Conservation (phyloP, 2,888 invertebrate genomes). For the Scaptomyza polygonia region DNA sequence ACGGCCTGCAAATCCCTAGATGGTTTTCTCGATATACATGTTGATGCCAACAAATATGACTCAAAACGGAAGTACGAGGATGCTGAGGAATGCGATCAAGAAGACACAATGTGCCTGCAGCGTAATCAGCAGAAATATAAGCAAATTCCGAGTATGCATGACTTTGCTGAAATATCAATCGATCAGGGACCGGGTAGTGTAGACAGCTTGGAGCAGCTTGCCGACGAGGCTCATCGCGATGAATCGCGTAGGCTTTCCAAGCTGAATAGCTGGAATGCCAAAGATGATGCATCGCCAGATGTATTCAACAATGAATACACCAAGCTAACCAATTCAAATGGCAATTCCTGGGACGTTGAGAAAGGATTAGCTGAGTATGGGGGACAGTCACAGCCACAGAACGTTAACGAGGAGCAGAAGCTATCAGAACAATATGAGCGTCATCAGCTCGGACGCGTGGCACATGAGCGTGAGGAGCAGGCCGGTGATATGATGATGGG, state of each 20-base stretch:
- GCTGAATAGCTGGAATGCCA: conserved; percentile 28
- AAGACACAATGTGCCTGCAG: conserved; percentile 51
- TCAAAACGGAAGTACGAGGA: conserved; percentile 17
- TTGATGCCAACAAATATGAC: conserved; percentile 9
- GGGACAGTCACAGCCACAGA: not conserved
- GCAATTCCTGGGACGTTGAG: not conserved
- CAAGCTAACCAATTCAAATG: conserved; percentile 12
- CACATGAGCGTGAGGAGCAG: conserved; percentile 5
- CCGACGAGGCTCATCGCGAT: conserved; percentile 25
- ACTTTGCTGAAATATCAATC: conserved; percentile 7
- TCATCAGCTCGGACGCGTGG: conserved; percentile 18
- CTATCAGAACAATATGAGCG: conserved; percentile 22
- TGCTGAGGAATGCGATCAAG: conserved; percentile 45
- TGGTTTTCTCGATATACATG: conserved; percentile 25
- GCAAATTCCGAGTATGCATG: conserved; percentile 8
- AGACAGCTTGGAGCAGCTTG: conserved; percentile 30
- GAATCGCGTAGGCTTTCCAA: conserved; percentile 12
- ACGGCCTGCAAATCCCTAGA: conserved; percentile 20
- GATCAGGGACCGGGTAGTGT: conserved; percentile 8
- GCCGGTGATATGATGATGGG: not conserved
- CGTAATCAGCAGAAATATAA: conserved; percentile 24
- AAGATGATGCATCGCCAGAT: conserved; percentile 9
- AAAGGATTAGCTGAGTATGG: conserved; percentile 15
- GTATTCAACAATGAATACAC: conserved; percentile 30
- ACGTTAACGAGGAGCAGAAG: conserved; percentile 8